phyloP scores from a whole-genome alignment of 2,113 vertebrate species.

The Channa maculata region DNA sequence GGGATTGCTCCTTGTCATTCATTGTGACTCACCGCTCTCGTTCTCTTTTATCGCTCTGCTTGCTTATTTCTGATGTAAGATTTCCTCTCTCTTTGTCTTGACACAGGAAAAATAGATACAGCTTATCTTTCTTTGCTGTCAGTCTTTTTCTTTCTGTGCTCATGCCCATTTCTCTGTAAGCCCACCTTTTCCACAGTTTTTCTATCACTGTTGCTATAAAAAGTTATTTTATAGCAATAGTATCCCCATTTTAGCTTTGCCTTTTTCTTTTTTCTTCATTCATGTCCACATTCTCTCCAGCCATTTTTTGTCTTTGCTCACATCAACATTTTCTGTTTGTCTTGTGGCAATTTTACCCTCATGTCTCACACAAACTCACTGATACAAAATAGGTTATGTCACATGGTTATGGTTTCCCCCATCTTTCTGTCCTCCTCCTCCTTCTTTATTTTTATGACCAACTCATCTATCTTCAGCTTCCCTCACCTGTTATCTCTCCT shows the following conservation, averaged over 20 bases:
- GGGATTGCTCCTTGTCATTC: conserved; percentile 44
- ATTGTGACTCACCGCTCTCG: conserved; percentile 15
- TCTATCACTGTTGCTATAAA: conserved; percentile 2
- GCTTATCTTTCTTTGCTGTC: conserved; percentile 34
- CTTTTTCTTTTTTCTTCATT: conserved; percentile 1
- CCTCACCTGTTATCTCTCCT: not conserved
- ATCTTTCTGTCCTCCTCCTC: not conserved
- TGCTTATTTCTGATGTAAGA: conserved; percentile 24
- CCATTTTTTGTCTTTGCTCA: conserved; percentile 5
- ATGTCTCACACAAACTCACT: conserved; percentile 11
- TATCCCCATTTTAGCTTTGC: not conserved
- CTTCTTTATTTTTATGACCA: not conserved
- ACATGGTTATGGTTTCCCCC: not conserved
- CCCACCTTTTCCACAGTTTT: not conserved
- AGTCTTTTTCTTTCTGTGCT: not conserved
- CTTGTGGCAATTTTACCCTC: conserved; percentile 6
- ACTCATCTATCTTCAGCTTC: conserved; percentile 7
- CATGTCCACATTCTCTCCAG: not conserved
- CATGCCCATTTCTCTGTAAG: not conserved
- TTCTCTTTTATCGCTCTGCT: conserved; percentile 25
- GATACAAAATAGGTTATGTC: not conserved
- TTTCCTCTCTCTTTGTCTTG: conserved; percentile 32
- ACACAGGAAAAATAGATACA: conserved; percentile 34
- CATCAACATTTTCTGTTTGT: not conserved
- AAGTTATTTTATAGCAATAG: conserved; percentile 12